phyloP scores from a whole-genome alignment of 2,797 vertebrate species.

The Danio aesculapii region DNA sequence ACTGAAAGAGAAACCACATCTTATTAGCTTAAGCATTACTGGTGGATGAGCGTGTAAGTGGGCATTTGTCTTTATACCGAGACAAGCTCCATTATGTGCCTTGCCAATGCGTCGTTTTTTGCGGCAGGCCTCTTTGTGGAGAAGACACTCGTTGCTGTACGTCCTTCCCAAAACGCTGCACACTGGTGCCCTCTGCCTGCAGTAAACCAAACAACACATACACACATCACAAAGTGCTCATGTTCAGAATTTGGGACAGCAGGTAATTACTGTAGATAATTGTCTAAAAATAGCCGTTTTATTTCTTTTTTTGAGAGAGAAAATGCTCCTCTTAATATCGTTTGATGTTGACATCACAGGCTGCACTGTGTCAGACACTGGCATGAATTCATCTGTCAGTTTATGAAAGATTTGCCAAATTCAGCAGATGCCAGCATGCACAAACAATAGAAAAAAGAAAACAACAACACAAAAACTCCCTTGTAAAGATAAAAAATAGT shows the following conservation, averaged over 20 bases:
- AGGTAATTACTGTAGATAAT: not conserved
- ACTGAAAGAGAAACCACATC: slow-evolving; percentile 64
- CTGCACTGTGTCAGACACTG: not conserved
- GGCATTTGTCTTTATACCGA: slow-evolving; percentile 64
- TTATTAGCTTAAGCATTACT: too few species aligned
- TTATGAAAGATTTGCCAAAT: not conserved
- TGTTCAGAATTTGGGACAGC: not conserved
- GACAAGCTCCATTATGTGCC: slow-evolving; percentile 76
- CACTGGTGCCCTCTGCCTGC: slow-evolving; percentile 79
- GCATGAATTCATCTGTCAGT: not conserved
- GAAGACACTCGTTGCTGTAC: slow-evolving; percentile 75
- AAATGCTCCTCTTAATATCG: not conserved
- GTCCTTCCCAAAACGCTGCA: slow-evolving; percentile 80
- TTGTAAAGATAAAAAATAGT: not conserved
- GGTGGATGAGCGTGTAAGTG: too few species aligned
- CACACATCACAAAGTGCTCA: not conserved
- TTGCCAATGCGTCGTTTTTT: slow-evolving; percentile 74
- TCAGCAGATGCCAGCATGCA: not conserved
- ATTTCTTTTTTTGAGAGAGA: not conserved
- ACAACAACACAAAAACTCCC: not conserved
- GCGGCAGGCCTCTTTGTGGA: slow-evolving; percentile 80
- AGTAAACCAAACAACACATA: slow-evolving; percentile 37
- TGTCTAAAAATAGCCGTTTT: not conserved
- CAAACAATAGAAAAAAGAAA: not conserved
- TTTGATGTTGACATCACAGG: not conserved